Evolutionary conservation across 2,113 vertebrate genomes (phyloP).

Genomic region (Bubo blakistoni): DNA sequence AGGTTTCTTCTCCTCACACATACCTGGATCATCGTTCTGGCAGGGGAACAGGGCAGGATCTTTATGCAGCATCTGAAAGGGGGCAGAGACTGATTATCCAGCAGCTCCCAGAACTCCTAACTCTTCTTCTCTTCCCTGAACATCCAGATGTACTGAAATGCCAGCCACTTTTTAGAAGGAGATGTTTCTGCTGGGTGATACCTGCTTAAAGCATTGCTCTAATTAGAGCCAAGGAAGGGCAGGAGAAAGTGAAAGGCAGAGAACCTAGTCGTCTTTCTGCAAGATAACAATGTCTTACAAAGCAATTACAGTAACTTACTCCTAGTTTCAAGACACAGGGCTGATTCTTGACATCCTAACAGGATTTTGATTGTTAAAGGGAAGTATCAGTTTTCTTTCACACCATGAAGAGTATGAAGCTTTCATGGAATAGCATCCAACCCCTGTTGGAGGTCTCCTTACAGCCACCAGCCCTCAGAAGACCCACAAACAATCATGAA

Average conservation of each 20-base stretch:
- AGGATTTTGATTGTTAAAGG: not conserved
- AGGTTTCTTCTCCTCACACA: not conserved
- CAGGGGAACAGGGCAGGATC: not conserved
- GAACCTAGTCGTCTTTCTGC: not conserved
- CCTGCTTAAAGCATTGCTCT: not conserved
- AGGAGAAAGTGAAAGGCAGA: not conserved
- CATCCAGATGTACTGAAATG: not conserved
- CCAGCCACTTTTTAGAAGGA: not conserved
- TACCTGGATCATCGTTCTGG: not conserved
- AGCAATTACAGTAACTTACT: not conserved
- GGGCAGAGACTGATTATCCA: not conserved
- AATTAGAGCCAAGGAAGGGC: not conserved
- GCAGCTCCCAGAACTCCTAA: not conserved
- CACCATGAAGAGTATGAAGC: rapidly evolving
- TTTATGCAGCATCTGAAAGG: not conserved
- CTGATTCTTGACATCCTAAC: not conserved
- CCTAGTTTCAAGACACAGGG: not conserved
- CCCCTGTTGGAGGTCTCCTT: not conserved
- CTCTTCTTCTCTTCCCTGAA: not conserved
- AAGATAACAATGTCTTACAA: not conserved
- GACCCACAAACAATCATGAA: not conserved
- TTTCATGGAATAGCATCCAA: not conserved
- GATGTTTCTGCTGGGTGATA: not conserved
- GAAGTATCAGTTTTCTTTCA: not conserved
- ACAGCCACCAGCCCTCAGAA: not conserved